phyloP scores from a whole-genome alignment of 2,113 vertebrate species.

The Corythoichthys intestinalis region DNA sequence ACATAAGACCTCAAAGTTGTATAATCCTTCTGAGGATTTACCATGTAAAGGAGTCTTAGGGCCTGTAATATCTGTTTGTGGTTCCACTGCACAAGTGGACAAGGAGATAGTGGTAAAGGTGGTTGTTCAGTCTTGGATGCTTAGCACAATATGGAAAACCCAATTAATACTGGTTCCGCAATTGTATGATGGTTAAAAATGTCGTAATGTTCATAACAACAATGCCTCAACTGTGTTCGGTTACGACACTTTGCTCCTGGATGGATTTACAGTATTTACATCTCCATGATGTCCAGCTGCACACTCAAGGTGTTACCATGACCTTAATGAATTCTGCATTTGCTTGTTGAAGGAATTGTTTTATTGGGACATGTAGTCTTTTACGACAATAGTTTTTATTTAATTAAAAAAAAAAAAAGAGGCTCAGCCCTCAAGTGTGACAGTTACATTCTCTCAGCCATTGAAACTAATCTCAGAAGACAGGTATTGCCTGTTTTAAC shows the following conservation, averaged over 20 bases:
- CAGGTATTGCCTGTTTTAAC: slow-evolving; percentile 57
- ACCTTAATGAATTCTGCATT: neutral
- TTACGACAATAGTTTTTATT: neutral
- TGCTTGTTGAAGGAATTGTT: neutral
- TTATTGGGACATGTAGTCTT: slow-evolving; percentile 3
- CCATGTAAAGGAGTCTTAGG: no score
- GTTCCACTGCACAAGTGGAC: no score
- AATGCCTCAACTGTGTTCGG: neutral
- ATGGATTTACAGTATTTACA: neutral
- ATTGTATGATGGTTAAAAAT: neutral
- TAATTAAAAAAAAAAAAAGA: no score
- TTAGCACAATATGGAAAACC: neutral
- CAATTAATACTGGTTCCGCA: neutral
- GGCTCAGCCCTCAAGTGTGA: slow-evolving; percentile 2
- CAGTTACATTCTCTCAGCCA: slow-evolving; percentile 14
- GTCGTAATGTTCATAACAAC: neutral
- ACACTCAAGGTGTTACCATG: neutral
- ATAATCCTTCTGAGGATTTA: no score
- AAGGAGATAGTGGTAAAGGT: no score
- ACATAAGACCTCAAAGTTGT: no score
- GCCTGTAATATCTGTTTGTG: no score
- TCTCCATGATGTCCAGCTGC: neutral
- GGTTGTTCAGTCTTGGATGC: neutral
- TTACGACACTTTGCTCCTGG: neutral
- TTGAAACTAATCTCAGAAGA: slow-evolving; percentile 49